Conservation (phyloP, 2,888 invertebrate genomes). For the Rhagium mordax region DNA sequence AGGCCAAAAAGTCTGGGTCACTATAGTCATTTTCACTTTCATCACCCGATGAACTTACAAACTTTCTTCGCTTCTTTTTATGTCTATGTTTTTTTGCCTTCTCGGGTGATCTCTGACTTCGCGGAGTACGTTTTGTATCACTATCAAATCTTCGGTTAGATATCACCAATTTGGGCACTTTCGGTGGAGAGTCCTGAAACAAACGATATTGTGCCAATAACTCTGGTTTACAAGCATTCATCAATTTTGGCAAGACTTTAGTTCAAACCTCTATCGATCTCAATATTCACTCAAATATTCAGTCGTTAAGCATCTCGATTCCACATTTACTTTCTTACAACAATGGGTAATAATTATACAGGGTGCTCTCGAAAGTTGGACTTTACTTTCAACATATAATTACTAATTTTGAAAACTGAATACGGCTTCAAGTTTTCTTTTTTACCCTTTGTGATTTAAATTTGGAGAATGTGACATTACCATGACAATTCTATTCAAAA, state of each 20-base stretch:
- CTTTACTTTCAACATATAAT: too few relatives aligned
- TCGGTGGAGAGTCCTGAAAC: slow-evolving; percentile 65
- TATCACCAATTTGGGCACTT: slow-evolving; percentile 72
- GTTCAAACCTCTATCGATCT: too few relatives aligned
- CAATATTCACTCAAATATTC: too few relatives aligned
- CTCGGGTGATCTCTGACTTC: slow-evolving; percentile 67
- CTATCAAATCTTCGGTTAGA: slow-evolving; percentile 68
- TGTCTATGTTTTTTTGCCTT: slow-evolving; percentile 71
- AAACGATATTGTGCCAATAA: slow-evolving; percentile 3
- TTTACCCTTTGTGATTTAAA: too few relatives aligned
- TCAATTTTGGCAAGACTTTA: neutral
- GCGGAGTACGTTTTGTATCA: slow-evolving; percentile 66
- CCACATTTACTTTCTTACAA: too few relatives aligned
- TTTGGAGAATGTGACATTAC: too few relatives aligned
- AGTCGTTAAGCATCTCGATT: too few relatives aligned
- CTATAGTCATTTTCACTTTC: slow-evolving; percentile 79
- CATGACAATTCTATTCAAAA: too few relatives aligned
- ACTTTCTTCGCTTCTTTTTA: slow-evolving; percentile 74
- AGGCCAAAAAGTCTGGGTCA: slow-evolving; percentile 73
- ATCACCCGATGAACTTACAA: slow-evolving; percentile 73
- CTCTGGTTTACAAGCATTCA: neutral
- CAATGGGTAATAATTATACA: too few relatives aligned
- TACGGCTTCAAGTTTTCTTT: too few relatives aligned
- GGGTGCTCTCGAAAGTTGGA: too few relatives aligned
- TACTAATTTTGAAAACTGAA: too few relatives aligned